These are phyloP conservation scores for Branchinecta lindahli DNA, from an alignment of 1,140 invertebrate genomes.

Conservation along the genomic window DNA sequence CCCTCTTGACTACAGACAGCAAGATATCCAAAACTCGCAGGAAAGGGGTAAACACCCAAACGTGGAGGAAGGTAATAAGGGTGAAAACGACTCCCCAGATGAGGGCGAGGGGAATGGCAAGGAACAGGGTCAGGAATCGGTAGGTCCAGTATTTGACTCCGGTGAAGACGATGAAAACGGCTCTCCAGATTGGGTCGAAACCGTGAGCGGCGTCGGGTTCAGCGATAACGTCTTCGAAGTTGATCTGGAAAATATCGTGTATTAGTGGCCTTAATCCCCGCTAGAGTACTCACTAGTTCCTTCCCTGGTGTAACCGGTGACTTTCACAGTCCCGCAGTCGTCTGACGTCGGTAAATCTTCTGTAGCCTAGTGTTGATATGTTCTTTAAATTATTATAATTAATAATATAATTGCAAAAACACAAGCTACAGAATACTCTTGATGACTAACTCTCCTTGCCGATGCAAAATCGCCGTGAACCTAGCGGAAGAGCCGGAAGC, in stretches of 20 bases:
- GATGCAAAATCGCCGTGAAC: too few relatives aligned
- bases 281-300: not conserved
- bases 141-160: slow-evolving; percentile 33
- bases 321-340: too few relatives aligned
- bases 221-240: slow-evolving; percentile 37
- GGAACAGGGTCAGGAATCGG: slow-evolving; percentile 28
- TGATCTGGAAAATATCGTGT: slow-evolving; percentile 25
- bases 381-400: too few relatives aligned
- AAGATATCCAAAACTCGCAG: slow-evolving; percentile 27
- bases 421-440: too few relatives aligned
- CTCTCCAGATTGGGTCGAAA: slow-evolving; percentile 34
- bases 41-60: slow-evolving; percentile 32
- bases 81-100: slow-evolving; percentile 36
- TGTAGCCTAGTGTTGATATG: too few relatives aligned
- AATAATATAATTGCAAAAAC: too few relatives aligned
- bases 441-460: too few relatives aligned
- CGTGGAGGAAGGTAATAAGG: slow-evolving; percentile 28
- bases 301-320: not conserved
- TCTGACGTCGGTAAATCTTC: too few relatives aligned
- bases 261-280: not conserved
- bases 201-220: slow-evolving; percentile 35
- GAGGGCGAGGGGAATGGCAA: slow-evolving; percentile 31
- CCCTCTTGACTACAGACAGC: slow-evolving; percentile 25
- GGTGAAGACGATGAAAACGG: slow-evolving; percentile 32
- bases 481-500: too few relatives aligned